Base-by-base conservation (phyloP, 2,113 vertebrate genomes). In the human (Homo sapiens) region DNA sequence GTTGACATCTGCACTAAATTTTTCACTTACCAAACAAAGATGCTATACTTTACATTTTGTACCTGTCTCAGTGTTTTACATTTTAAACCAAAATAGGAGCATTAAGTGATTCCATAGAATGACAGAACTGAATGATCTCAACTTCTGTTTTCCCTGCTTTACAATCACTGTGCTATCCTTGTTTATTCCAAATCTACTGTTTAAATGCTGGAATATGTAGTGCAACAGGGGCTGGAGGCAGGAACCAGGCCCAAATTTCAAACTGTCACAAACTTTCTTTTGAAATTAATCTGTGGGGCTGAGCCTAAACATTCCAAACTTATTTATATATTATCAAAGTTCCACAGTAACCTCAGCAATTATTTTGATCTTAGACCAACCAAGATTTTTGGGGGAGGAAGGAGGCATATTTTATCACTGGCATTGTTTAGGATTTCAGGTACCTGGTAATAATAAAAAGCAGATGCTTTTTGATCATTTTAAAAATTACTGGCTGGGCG, bases 51-150 rank as follows among this genome's bases (percentile, higher is more conserved):
- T 45, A 17, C 27, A 9, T 80, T 81, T 89, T 81, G 40, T 6
- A 50, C 5, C 75, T 30, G 2, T 87, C 83, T 48, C 3, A 45
- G 5, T 75, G 20, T 52, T 94, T 95, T 45, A 32, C 84, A 35
- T 64, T 86, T 72, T n/a, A 87, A 94, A 48, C 52, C 25, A 43
- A 82, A 55, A 83, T 66, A 88, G 50, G 93, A 84, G 35, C 2
- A 35, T 68, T 48, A 45, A 27, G 38, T 0, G 6, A 50, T 89
- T 45, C 59, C 8, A 20, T 5, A 35, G 88, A 20, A 94, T 11
- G 27, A n/a, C 3, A 61, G 75, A 81, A 23, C 12, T 23, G 40
- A 93, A 66, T 32, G 3, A 57, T 82, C 78, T 89, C 14, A n/a
- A 66, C 30, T 76, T 89, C 50, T 55, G 2, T 43, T 93, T 83